Evolutionary conservation across 2,888 invertebrate species (phyloP).

Genomic region (Herminia tarsipennalis): DNA sequence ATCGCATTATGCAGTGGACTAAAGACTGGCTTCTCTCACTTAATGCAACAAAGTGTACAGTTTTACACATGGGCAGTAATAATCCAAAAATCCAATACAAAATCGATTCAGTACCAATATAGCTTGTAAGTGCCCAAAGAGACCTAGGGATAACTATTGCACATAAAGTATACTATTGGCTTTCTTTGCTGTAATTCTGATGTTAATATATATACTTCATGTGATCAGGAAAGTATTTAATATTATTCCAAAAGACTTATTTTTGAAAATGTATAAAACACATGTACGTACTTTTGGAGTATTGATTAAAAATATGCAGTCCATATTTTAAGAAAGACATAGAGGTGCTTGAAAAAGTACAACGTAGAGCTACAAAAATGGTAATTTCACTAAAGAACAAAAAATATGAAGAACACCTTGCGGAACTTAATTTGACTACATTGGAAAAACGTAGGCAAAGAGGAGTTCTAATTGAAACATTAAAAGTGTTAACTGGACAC

Average conservation of each 20-base stretch:
- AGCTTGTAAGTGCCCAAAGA: not conserved
- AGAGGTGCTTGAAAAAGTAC: too few relatives aligned
- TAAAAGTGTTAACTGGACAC: too few relatives aligned
- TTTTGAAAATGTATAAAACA: not conserved
- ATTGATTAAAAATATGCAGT: not conserved
- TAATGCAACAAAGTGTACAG: not conserved
- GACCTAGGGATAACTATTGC: not conserved
- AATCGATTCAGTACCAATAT: not conserved
- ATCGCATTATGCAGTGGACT: too few relatives aligned
- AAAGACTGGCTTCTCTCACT: not conserved
- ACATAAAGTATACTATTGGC: not conserved
- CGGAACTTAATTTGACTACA: too few relatives aligned
- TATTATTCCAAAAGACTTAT: not conserved
- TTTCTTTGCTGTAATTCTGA: too few relatives aligned
- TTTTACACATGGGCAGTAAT: not conserved
- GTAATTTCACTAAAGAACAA: too few relatives aligned
- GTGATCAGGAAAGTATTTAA: not conserved
- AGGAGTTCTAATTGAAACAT: too few relatives aligned
- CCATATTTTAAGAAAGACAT: not conserved
- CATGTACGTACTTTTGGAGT: not conserved
- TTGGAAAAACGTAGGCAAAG: too few relatives aligned
- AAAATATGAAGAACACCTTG: too few relatives aligned
- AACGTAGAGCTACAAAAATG: too few relatives aligned
- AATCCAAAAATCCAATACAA: not conserved
- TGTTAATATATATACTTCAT: not conserved